phyloP scores from a whole-genome alignment of 2,888 invertebrate genomes.

The Lycophotia porphyrea region DNA sequence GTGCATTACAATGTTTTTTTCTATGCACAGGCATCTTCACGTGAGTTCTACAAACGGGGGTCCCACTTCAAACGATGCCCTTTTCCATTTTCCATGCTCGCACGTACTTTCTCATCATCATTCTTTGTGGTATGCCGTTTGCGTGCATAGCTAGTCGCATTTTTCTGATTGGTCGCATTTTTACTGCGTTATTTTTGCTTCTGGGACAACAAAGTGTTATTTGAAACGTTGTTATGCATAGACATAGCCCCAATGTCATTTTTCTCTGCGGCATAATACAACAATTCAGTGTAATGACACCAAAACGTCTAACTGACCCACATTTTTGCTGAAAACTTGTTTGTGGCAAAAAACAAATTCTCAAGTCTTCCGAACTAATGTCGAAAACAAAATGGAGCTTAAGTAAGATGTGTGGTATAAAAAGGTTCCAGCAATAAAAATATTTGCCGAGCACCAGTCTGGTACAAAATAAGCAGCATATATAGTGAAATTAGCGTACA shows the following conservation, averaged over 20 bases:
- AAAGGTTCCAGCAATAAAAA: conserved; percentile 22
- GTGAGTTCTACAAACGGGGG: conserved; percentile 37
- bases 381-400: conserved; percentile 26
- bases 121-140: conserved; percentile 42
- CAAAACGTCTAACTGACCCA: conserved; percentile 12
- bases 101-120: conserved; percentile 51
- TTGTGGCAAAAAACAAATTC: conserved; percentile 10
- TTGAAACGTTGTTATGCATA: conserved; percentile 6
- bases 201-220: conserved; percentile 9
- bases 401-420: conserved; percentile 31
- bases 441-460: conserved; percentile 22
- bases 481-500: conserved; percentile 15
- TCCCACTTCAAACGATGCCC: conserved; percentile 47
- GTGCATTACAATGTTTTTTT: conserved; percentile 43
- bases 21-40: conserved; percentile 19
- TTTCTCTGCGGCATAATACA: conserved; percentile 4
- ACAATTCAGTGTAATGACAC: neutral
- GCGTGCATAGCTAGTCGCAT: conserved; percentile 41
- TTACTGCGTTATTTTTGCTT: conserved; percentile 16
- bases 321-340: neutral
- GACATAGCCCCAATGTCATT: conserved; percentile 7
- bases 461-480: conserved; percentile 22
- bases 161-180: conserved; percentile 42
- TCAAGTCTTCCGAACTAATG: conserved; percentile 14
- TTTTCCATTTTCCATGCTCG: conserved; percentile 51